Evolutionary conservation across 2,888 invertebrate species (phyloP).

Genomic region (Calameuta idolon): DNA sequence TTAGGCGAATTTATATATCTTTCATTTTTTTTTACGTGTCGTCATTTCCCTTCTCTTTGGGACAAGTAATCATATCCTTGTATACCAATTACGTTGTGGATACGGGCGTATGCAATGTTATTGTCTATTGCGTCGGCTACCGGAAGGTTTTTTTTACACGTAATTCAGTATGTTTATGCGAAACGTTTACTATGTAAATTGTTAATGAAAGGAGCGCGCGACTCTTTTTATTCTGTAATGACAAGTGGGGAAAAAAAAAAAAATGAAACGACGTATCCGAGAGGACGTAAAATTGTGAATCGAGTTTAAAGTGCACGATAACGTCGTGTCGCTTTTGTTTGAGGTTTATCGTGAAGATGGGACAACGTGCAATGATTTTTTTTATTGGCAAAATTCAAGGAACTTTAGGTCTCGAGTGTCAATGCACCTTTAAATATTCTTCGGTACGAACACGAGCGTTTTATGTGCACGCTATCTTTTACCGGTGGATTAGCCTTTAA

Average conservation of each 20-base stretch:
- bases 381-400: not conserved
- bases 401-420: not conserved
- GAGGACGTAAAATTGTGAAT: not conserved
- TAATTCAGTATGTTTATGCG: not conserved
- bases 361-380: not conserved
- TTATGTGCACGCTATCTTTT: not conserved
- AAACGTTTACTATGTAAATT: not conserved
- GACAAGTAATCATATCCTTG: not conserved
- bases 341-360: not conserved
- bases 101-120: not conserved
- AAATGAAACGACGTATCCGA: not conserved
- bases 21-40: not conserved
- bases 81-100: not conserved
- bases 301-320: not conserved
- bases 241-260: not conserved
- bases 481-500: not conserved
- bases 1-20: constrained; percentile 21
- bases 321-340: not conserved
- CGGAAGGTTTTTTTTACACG: not conserved
- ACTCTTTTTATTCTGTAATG: not conserved
- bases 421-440: not conserved
- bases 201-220: not conserved
- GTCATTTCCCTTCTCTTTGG: not conserved
- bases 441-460: not conserved
- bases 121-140: not conserved